A percentile compares a stretch with the other conserved stretches of the same genome.
Evolutionary conservation across 2,113 vertebrate species (phyloP).

Genomic region (Turnix velox): DNA sequence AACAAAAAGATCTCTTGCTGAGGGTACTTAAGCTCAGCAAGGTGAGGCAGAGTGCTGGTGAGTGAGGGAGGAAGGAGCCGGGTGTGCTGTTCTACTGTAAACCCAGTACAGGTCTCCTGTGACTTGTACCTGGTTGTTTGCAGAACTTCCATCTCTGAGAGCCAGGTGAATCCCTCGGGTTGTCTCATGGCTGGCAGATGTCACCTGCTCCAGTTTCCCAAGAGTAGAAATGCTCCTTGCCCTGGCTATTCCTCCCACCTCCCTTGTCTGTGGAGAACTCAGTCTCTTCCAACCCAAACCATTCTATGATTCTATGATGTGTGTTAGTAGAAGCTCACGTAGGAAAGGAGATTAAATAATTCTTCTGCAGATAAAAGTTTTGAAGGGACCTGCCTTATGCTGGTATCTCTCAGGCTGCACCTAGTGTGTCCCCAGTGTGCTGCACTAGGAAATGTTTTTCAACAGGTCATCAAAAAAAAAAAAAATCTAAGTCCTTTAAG

Average conservation of each 20-base stretch:
- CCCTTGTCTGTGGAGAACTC: background rate
- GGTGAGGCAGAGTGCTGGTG: rapidly evolving
- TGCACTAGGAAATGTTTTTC: background rate
- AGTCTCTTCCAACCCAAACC: too few species aligned
- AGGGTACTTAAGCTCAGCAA: background rate
- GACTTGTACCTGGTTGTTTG: background rate
- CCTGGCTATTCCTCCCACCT: background rate
- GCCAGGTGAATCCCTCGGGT: background rate
- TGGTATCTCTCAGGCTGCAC: background rate
- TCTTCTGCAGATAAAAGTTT: background rate
- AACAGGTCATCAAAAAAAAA: background rate
- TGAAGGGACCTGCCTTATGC: rapidly evolving
- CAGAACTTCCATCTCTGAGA: background rate
- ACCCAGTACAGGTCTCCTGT: background rate
- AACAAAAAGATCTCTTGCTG: background rate
- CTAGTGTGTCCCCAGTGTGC: rapidly evolving
- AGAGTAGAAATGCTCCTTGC: background rate
- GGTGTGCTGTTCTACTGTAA: background rate
- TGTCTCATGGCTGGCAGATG: background rate
- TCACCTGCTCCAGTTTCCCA: rapidly evolving
- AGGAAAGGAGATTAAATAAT: background rate
- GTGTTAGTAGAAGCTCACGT: background rate
- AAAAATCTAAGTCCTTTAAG: background rate
- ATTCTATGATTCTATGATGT: too few species aligned
- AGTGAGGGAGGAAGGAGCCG: background rate